Evolutionary conservation across 2,797 vertebrate species (phyloP), one percentile per base, ranked within the genome.

Genomic region (Cyprinodon diabolis): DNA sequence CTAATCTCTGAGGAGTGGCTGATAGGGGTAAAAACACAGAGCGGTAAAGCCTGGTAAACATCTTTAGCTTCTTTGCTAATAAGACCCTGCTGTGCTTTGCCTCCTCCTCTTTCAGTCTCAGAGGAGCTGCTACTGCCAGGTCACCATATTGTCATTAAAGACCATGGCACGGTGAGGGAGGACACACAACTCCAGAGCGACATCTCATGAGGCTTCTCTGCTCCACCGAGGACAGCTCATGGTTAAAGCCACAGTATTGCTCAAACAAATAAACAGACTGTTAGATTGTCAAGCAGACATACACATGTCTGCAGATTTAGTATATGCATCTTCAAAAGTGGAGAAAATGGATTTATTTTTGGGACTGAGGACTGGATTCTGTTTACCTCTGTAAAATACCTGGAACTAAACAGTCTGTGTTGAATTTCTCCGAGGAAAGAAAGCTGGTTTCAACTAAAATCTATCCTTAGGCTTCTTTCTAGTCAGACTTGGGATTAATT

Each of bases 101-200:
- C 82, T 66, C 81, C 80, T 47, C 69, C 72, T 54, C 54, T 48
- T 55, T 69, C 72, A 17, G 71, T 73, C 84, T 89, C 93, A 70
- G 83, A 76, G 85, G 92, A 85, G 79, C 80, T 86, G 78, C 79
- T 82, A 81, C 84, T 89, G 91, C 86, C 90, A 86, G 79, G 92
- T 90, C 91, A 95, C 93, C 94, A 94, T 95, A 95, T 94, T 94
- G 94, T 94, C 90, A 94, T 95, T 94, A 95, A 93, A 92, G 90
- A 91, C 81, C 90, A 77, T 74, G 81, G 89, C 87, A 88, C 82
- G 81, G 85, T 77, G 68, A 89, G 90, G 90, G 92, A 91, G 80
- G 74, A 56, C 68, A 84, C 84, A 79, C 91, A 92, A 89, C 85
- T 92, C 87, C 86, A 79, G 84, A 88, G 90, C 85, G 81, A 85